These are phyloP conservation scores for Calephelis nemesis DNA, from an alignment of 1,140 invertebrate genomes.

Conservation along the genomic window DNA sequence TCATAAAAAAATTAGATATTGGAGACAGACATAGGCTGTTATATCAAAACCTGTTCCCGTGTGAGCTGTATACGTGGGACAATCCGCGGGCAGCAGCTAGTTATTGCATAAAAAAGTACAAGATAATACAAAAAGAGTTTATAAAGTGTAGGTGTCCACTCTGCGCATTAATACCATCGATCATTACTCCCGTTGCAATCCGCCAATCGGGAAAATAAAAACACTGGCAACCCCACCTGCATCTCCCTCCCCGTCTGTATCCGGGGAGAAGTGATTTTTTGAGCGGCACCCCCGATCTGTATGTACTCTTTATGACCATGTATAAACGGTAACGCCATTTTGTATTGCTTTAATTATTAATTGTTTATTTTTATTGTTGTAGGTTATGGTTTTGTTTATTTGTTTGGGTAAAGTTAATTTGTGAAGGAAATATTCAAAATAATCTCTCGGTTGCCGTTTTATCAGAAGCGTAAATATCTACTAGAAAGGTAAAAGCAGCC, in stretches of 20 bases:
- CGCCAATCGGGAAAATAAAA: conserved; percentile 76
- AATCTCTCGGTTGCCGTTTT: too few species aligned
- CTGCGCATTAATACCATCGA: conserved; percentile 73
- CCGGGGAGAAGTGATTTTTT: conserved; percentile 66
- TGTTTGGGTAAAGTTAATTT: too few species aligned
- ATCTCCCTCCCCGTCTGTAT: conserved; percentile 33
- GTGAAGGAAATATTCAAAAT: too few species aligned
- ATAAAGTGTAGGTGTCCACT: conserved; percentile 53
- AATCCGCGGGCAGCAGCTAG: too few species aligned
- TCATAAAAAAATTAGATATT: too few species aligned
- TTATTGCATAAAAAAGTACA: too few species aligned
- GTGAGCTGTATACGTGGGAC: too few species aligned
- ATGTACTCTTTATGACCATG: conserved; percentile 26
- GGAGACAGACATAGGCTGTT: too few species aligned
- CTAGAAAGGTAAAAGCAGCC: too few species aligned
- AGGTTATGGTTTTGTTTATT: too few species aligned
- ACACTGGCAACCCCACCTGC: conserved; percentile 66
- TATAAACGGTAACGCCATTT: conserved; percentile 4
- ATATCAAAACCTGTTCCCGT: too few species aligned
- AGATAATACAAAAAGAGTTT: neutral
- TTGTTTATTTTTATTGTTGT: neutral
- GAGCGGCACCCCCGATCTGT: conserved; percentile 61
- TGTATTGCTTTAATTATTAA: conserved; percentile 9
- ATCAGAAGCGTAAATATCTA: too few species aligned
- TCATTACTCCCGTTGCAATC: conserved; percentile 75